Base-by-base conservation (phyloP, 2,797 vertebrate genomes). In the Tangara arthus region DNA sequence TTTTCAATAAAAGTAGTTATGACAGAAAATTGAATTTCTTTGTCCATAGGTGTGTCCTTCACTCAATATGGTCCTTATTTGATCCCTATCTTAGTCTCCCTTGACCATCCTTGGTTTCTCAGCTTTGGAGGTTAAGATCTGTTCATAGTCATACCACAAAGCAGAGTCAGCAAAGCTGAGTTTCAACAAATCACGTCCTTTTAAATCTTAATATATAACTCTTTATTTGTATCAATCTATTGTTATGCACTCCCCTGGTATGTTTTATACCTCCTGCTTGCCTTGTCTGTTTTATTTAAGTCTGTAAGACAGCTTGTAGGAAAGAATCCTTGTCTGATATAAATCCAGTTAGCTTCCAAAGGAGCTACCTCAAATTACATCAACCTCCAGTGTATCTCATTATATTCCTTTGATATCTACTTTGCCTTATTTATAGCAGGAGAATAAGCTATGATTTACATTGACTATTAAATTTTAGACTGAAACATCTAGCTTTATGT, bases 341-440 rank as follows among this genome's bases (percentile, higher is more conserved):
- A 93, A 92, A 89, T 81, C 41, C 42, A 63, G 34, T 82, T 80
- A 3, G 1, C 61, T 66, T 90, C 53, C 52, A 78, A 68, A 89
- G 24, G 53, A 89, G 19, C 7, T 88, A 55, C 27, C 7, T 82
- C 39, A 89, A 41, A 81, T 75, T 64, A 42, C 6, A 72, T 63
- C 69, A 81, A 11, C 32, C 35, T 70, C 34, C 32, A 53, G 42
- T 55, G 53, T 49, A 64, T 30, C 18, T 75, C 47, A 81, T 94
- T 87, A 75, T 37, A 11, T 80, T 73, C 55, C 46, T 80, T 91
- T 59, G 56, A 63, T 76, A 89, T 64, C 49, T 78, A 60, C 64
- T 87, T 85, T 87, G 21, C 32, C 24, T 93, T 86, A 87, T 96
- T 96, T 91, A 80, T 85, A 73, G 32, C 42, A 85, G 34, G 11